These are phyloP conservation scores for Isurus oxyrinchus DNA, from an alignment of 2,113 vertebrate genomes.

Conservation along the genomic window DNA sequence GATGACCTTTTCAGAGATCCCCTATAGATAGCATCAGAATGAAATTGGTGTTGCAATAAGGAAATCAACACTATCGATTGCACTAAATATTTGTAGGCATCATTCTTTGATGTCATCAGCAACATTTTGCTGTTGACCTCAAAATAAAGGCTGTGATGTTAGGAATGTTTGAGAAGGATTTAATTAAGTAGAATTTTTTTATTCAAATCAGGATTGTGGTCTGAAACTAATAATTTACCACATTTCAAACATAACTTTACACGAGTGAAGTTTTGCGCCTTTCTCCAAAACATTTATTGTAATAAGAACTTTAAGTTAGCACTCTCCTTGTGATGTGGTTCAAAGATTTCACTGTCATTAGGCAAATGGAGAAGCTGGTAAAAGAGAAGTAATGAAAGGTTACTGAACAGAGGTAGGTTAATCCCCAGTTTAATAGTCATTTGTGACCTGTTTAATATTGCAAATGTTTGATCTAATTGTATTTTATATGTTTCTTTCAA, in stretches of 20 bases:
- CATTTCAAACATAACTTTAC: neutral
- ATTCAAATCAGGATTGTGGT: neutral
- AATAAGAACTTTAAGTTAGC: neutral
- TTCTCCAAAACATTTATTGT: neutral
- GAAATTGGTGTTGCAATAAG: too few species aligned
- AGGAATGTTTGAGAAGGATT: neutral
- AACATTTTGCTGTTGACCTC: too few species aligned
- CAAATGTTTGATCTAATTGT: neutral
- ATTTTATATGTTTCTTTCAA: neutral
- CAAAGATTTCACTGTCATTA: neutral
- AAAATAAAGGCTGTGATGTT: neutral
- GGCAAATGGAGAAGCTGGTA: neutral
- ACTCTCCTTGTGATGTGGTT: neutral
- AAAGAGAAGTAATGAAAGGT: neutral
- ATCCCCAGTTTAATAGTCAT: neutral
- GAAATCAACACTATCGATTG: too few species aligned
- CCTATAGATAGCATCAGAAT: too few species aligned
- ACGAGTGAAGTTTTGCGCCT: neutral
- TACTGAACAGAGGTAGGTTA: neutral
- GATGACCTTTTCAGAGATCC: too few species aligned
- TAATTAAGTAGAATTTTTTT: neutral
- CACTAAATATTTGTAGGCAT: too few species aligned
- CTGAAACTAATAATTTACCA: neutral
- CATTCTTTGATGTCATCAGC: too few species aligned
- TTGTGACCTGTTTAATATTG: conserved; percentile 14